Evolutionary conservation across 2,113 vertebrate genomes (phyloP).

Genomic region (Coturnix japonica): DNA sequence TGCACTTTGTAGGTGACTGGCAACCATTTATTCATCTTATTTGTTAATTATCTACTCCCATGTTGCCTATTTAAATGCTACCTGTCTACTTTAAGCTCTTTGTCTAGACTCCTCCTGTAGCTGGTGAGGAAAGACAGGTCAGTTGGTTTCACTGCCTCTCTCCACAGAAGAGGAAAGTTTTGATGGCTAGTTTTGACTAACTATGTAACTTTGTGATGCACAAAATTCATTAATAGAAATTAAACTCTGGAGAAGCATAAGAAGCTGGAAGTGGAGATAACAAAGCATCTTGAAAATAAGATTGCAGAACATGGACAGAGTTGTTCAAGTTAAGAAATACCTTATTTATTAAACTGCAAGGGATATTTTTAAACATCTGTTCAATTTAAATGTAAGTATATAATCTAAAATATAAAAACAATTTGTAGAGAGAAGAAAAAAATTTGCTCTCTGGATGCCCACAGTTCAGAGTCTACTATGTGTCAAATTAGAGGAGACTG

Average conservation of each 20-base stretch:
- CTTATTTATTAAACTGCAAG: not conserved
- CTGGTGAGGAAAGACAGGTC: not conserved
- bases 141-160: not conserved
- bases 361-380: not conserved
- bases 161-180: not conserved
- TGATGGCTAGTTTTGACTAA: not conserved
- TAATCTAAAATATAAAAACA: not conserved
- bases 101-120: not conserved
- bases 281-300: not conserved
- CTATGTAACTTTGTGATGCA: not conserved
- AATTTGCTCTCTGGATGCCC: not conserved
- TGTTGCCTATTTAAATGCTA: not conserved
- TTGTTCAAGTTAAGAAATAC: not conserved
- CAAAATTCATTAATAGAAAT: not conserved
- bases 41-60: not conserved
- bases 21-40: not conserved
- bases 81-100: not conserved
- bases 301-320: not conserved
- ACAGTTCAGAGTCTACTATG: not conserved
- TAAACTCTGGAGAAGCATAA: not conserved
- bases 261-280: not conserved
- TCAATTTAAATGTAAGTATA: not conserved
- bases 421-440: not conserved
- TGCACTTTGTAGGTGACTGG: not conserved
- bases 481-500: not conserved